Percentiles rank a stretch among this genome's conserved stretches.
phyloP scores from a whole-genome alignment of 2,797 vertebrate genomes.

The Enteromius trimaculatus region DNA sequence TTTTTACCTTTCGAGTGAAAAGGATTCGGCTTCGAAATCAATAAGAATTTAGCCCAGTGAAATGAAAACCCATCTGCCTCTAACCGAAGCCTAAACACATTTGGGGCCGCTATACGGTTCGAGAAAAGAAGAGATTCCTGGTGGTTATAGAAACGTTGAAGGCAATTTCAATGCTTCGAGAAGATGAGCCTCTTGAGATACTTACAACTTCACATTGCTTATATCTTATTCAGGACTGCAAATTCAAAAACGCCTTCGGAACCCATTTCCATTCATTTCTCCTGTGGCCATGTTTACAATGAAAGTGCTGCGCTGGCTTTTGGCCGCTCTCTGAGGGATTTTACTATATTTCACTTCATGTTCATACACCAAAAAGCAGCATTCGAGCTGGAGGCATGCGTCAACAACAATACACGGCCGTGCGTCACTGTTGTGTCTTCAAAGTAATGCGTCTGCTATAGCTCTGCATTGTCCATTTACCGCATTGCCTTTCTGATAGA shows the following conservation, averaged over 20 bases:
- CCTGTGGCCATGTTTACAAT: slow-evolving; percentile 28
- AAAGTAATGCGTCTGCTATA: slow-evolving; percentile 20
- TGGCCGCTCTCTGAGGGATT: background rate
- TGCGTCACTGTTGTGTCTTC: background rate
- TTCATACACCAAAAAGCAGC: slow-evolving; percentile 21
- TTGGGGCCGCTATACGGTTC: background rate
- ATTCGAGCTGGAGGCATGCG: slow-evolving; percentile 6
- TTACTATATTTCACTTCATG: slow-evolving; percentile 15
- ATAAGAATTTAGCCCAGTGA: slow-evolving; percentile 34
- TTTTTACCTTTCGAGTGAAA: slow-evolving; percentile 33
- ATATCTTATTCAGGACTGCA: slow-evolving; percentile 42
- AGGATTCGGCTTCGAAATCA: slow-evolving; percentile 27
- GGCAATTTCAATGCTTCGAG: slow-evolving; percentile 34
- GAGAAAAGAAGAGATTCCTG: slow-evolving; percentile 6
- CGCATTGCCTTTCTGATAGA: slow-evolving; percentile 28
- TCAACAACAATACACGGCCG: background rate
- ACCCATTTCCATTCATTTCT: slow-evolving; percentile 48
- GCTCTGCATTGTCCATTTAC: slow-evolving; percentile 27
- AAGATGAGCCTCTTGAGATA: slow-evolving; percentile 47
- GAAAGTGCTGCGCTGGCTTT: slow-evolving; percentile 33
- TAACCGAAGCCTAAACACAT: slow-evolving; percentile 13
- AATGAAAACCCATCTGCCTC: slow-evolving; percentile 18
- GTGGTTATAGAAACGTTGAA: slow-evolving; percentile 32
- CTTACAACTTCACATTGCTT: slow-evolving; percentile 24
- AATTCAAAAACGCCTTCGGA: slow-evolving; percentile 46